Percentiles rank a stretch among this genome's conserved stretches.
phyloP scores from a whole-genome alignment of 2,797 vertebrate genomes.

The Catharus ustulatus region DNA sequence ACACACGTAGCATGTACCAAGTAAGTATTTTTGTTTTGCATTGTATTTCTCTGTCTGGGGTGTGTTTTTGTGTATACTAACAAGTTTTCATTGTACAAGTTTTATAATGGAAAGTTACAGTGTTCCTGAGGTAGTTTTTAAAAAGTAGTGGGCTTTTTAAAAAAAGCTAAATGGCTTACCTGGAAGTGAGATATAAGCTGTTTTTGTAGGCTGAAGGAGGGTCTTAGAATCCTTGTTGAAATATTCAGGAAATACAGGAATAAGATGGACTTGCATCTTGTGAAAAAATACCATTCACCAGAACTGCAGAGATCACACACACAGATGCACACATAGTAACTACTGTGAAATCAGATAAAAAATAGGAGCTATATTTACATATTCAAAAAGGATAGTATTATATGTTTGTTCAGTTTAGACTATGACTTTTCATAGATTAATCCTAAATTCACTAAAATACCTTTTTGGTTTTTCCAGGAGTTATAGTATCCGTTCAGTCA shows the following conservation, averaged over 20 bases:
- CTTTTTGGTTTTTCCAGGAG: not conserved
- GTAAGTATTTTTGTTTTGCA: slow-evolving; percentile 78
- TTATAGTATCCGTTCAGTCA: not conserved
- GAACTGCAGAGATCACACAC: not conserved
- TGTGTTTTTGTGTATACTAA: not conserved
- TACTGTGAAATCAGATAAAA: not conserved
- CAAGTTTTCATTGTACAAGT: not conserved
- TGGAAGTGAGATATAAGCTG: not conserved
- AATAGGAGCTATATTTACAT: not conserved
- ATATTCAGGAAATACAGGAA: not conserved
- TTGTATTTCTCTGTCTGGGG: not conserved
- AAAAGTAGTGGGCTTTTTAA: not conserved
- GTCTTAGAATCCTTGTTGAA: not conserved
- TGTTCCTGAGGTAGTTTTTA: not conserved
- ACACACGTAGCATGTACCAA: slow-evolving; percentile 90
- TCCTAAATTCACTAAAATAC: not conserved
- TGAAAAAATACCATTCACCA: not conserved
- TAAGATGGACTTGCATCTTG: not conserved
- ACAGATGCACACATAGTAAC: not conserved
- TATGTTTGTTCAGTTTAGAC: not conserved
- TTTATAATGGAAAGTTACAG: not conserved
- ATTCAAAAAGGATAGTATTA: not conserved
- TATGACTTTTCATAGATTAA: not conserved
- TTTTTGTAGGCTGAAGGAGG: not conserved
- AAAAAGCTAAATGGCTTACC: not conserved